Conservation (phyloP, 2,888 invertebrate genomes). For the Eueremaeus valkanovi region DNA sequence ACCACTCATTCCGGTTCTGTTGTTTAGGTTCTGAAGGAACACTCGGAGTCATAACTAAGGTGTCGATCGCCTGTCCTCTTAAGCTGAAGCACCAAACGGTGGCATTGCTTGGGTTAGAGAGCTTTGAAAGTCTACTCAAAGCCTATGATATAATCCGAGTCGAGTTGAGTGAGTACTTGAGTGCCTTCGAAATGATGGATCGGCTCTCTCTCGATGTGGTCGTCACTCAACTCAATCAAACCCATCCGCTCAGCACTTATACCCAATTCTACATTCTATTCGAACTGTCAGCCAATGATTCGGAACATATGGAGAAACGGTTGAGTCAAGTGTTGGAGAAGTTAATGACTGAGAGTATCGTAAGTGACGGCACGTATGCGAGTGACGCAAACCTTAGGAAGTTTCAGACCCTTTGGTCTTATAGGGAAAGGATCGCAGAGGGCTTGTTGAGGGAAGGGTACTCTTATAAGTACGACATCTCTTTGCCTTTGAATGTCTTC, state of each 20-base stretch:
- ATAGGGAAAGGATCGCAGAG: conserved; percentile 78
- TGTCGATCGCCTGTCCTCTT: conserved; percentile 83
- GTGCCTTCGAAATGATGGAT: conserved; percentile 95
- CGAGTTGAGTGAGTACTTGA: conserved; percentile 80
- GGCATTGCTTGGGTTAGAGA: conserved; percentile 72
- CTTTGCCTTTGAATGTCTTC: conserved; percentile 74
- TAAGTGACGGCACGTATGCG: conserved; percentile 77
- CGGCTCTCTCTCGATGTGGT: conserved; percentile 65
- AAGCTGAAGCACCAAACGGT: conserved; percentile 75
- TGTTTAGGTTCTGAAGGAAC: conserved; percentile 77
- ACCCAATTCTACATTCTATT: conserved; percentile 76
- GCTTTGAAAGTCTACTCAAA: conserved; percentile 71
- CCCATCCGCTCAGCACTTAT: conserved; percentile 53
- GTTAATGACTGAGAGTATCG: conserved; percentile 66
- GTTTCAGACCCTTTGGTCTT: conserved; percentile 69
- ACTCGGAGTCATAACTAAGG: conserved; percentile 85
- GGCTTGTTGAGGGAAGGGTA: conserved; percentile 74
- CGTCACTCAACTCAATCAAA: conserved; percentile 61
- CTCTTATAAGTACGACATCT: conserved; percentile 92
- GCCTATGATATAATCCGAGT: conserved; percentile 69
- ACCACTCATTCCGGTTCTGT: no score
- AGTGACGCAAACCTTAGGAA: conserved; percentile 62
- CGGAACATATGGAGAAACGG: conserved; percentile 80
- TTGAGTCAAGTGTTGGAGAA: conserved; percentile 69
- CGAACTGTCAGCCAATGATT: conserved; percentile 68